Percentiles rank a stretch among this genome's conserved stretches.
Evolutionary conservation across 2,113 vertebrate genomes (phyloP).

Genomic region (Oceanites oceanicus): DNA sequence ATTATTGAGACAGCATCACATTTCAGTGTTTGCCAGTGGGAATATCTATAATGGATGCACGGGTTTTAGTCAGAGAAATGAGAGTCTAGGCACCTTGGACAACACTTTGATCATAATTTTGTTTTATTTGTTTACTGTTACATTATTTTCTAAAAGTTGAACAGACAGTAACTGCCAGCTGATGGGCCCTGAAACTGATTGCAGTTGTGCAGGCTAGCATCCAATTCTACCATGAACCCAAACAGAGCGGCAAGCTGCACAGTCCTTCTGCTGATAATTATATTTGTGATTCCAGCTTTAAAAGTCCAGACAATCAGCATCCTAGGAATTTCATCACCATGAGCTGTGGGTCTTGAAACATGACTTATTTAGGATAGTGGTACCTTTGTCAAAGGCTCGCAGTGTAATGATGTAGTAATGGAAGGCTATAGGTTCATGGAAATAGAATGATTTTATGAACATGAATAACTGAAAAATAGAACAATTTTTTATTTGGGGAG

Average conservation of each 20-base stretch:
- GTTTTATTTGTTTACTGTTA: neutral
- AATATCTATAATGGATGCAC: neutral
- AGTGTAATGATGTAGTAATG: neutral
- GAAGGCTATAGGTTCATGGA: neutral
- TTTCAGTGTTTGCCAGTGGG: neutral
- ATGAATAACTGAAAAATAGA: neutral
- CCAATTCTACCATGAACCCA: neutral
- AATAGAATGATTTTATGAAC: neutral
- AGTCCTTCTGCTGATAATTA: neutral
- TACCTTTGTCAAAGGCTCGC: neutral
- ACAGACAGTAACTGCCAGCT: neutral
- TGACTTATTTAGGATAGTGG: neutral
- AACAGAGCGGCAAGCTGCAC: neutral
- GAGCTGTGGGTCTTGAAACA: neutral
- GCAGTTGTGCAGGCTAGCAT: neutral
- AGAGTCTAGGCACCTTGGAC: neutral
- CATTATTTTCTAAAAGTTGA: neutral
- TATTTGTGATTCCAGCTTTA: neutral
- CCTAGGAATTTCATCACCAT: neutral
- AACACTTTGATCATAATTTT: neutral
- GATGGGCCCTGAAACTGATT: neutral
- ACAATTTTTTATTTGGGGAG: neutral
- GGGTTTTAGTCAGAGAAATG: neutral
- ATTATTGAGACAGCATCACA: neutral
- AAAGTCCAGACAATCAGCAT: neutral